Conservation (phyloP, 2,797 vertebrate species). For the Cacajao melanocephalus region DNA sequence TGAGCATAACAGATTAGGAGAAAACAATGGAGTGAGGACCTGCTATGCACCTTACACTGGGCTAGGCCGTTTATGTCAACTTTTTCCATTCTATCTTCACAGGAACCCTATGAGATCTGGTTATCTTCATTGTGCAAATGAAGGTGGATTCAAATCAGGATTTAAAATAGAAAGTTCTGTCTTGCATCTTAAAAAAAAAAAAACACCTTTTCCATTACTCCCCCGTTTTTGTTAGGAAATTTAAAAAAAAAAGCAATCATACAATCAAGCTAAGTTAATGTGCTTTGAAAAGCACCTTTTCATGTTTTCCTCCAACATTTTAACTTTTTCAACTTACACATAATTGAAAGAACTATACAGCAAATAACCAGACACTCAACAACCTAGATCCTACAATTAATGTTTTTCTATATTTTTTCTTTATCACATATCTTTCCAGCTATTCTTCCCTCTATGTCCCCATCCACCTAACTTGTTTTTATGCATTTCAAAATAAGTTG, state of each 20-base stretch:
- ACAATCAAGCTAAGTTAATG: background rate
- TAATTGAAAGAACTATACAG: background rate
- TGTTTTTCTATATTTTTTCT: background rate
- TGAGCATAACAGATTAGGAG: background rate
- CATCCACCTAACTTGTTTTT: background rate
- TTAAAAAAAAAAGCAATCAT: background rate
- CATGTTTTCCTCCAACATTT: background rate
- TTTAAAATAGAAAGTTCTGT: background rate
- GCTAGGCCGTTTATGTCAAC: background rate
- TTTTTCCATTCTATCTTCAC: background rate
- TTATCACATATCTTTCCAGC: background rate
- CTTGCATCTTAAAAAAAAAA: background rate
- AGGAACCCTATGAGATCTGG: background rate
- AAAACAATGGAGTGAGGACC: background rate
- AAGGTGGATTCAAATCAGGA: background rate
- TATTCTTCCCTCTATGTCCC: background rate
- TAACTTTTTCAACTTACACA: background rate
- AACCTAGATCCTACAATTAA: background rate
- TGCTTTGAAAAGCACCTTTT: background rate
- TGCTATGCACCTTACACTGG: background rate
- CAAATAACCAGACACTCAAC: background rate
- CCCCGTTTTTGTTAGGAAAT: background rate
- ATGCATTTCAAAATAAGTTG: background rate
- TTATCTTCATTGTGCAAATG: background rate
- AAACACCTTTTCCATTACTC: background rate